Evolutionary conservation across 2,797 vertebrate species (phyloP).

Genomic region (Ispidina lecontei): DNA sequence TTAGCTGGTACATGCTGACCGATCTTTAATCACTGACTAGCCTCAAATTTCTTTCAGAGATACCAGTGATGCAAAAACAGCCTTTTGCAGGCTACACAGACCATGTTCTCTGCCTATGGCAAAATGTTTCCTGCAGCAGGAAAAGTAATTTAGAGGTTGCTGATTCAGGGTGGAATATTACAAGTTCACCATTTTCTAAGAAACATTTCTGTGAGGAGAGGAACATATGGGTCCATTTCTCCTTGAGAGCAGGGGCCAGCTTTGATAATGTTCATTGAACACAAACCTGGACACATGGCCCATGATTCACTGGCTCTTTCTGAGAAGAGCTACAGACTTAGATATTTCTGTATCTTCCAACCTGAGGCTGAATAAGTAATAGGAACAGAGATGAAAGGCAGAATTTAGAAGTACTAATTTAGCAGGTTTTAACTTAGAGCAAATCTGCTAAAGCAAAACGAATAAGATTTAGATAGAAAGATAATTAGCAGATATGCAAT

Average conservation of each 20-base stretch:
- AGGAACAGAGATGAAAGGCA: slow-evolving; percentile 22
- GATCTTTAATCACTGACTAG: background rate
- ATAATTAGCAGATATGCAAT: slow-evolving; percentile 61
- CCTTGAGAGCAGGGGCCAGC: background rate
- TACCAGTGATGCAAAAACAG: slow-evolving; percentile 9
- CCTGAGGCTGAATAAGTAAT: background rate
- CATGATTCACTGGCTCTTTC: background rate
- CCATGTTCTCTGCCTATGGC: background rate
- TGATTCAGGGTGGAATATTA: background rate
- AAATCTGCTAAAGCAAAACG: slow-evolving; percentile 37
- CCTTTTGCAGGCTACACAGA: background rate
- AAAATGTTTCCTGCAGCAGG: slow-evolving; percentile 17
- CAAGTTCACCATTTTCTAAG: background rate
- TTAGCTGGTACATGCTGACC: background rate
- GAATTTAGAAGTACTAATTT: slow-evolving; percentile 44
- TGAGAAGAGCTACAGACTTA: background rate
- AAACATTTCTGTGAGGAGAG: background rate
- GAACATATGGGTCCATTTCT: background rate
- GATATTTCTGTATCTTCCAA: background rate
- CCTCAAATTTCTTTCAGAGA: slow-evolving; percentile 12
- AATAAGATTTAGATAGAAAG: slow-evolving; percentile 47
- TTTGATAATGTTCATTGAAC: background rate
- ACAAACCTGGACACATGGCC: background rate
- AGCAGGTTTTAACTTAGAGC: slow-evolving; percentile 31
- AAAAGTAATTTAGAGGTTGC: background rate